Evolutionary conservation across 2,113 vertebrate species (phyloP).

Genomic region (Pedionomus torquatus): DNA sequence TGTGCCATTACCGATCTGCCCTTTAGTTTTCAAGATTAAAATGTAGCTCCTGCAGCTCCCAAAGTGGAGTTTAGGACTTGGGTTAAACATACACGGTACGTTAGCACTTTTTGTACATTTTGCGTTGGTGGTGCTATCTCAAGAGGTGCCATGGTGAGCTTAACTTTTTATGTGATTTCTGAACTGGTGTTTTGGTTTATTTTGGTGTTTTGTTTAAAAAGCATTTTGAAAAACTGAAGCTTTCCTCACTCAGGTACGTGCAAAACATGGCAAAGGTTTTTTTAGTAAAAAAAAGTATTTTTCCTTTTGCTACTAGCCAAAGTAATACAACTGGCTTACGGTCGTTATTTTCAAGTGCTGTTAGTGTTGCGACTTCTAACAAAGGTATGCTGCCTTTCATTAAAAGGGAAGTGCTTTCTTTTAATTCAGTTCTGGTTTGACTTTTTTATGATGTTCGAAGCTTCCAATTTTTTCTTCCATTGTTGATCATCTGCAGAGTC

Average conservation of each 20-base stretch:
- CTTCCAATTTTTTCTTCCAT: not conserved
- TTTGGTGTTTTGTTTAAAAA: not conserved
- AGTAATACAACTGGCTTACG: fast-evolving
- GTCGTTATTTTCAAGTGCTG: not conserved
- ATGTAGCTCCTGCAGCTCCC: not conserved
- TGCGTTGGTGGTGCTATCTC: not conserved
- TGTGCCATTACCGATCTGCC: not conserved
- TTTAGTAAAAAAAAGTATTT: not conserved
- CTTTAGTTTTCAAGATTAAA: not conserved
- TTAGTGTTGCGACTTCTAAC: not conserved
- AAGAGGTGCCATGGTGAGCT: fast-evolving
- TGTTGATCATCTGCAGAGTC: not conserved
- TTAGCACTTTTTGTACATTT: not conserved
- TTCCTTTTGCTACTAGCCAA: not conserved
- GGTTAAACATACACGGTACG: fast-evolving
- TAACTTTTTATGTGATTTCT: not conserved
- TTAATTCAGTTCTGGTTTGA: not conserved
- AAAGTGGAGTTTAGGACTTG: not conserved
- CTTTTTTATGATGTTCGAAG: not conserved
- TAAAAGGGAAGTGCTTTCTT: not conserved
- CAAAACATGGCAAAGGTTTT: not conserved
- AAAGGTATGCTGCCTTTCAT: not conserved
- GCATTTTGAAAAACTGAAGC: not conserved
- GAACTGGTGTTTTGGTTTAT: not conserved
- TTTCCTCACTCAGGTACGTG: not conserved